Evolutionary conservation across 2,888 invertebrate species (phyloP).

Genomic region (Uloborus plumipes): DNA sequence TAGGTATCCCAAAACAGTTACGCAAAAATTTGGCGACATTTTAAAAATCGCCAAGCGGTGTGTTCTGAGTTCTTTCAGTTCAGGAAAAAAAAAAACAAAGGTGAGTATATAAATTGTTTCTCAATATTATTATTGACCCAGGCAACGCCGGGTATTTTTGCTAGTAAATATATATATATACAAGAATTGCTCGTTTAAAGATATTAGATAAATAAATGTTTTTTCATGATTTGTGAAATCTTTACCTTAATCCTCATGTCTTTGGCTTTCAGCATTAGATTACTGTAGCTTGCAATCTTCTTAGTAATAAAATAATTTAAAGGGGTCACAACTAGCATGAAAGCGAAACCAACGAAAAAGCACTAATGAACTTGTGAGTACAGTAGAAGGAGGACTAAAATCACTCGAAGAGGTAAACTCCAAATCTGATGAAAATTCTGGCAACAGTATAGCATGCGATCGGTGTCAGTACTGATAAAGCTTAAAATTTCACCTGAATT

Average conservation of each 20-base stretch:
- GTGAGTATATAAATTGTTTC: too few relatives aligned
- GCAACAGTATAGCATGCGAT: conserved; percentile 95
- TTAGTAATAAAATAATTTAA: conserved; percentile 90
- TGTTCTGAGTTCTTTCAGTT: too few relatives aligned
- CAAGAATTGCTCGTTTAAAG: too few relatives aligned
- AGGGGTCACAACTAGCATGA: conserved; percentile 90
- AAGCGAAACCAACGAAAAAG: conserved; percentile 89
- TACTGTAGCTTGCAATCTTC: conserved; percentile 87
- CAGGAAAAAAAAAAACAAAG: too few relatives aligned
- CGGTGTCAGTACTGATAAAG: conserved; percentile 96
- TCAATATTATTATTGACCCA: too few relatives aligned
- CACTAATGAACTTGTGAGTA: conserved; percentile 91
- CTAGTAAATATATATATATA: too few relatives aligned
- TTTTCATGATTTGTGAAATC: too few relatives aligned
- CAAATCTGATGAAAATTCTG: conserved; percentile 96
- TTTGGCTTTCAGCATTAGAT: conserved; percentile 90
- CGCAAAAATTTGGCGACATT: too few relatives aligned
- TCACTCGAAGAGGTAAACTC: conserved; percentile 94
- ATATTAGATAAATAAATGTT: too few relatives aligned
- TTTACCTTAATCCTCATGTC: conserved; percentile 84
- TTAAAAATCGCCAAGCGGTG: too few relatives aligned
- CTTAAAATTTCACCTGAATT: conserved; percentile 91
- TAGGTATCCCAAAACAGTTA: too few relatives aligned
- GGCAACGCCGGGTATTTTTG: too few relatives aligned
- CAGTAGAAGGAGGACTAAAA: conserved; percentile 84